Base-by-base conservation (phyloP, 1,140 invertebrate genomes). In the Ruditapes philippinarum region DNA sequence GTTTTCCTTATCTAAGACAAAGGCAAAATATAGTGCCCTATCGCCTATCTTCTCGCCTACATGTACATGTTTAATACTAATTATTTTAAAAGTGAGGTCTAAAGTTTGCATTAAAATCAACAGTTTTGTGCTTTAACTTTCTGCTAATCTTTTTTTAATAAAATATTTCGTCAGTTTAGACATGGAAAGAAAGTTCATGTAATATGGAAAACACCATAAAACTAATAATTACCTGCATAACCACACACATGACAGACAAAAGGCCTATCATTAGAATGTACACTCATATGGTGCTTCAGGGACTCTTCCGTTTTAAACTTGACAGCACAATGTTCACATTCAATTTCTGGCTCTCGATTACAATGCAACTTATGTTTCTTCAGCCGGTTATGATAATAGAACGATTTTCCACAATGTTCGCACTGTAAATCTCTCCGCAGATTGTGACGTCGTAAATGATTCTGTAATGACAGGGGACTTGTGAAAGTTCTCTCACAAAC, bases 191-290 rank as follows among this genome's bases (percentile, higher is more conserved):
- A n/a, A n/a, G n/a, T n/a, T n/a, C n/a, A n/a, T n/a, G n/a, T n/a
- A n/a, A n/a, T n/a, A n/a, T n/a, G n/a, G n/a, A n/a, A n/a, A n/a
- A n/a, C n/a, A n/a, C n/a, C n/a, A n/a, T n/a, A n/a, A n/a, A n/a
- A n/a, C n/a, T n/a, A n/a, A n/a, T n/a, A n/a, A n/a, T n/a, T 33
- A 88, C 85, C 74, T 79, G 85, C 85, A 80, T 78, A 80, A 17
- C 85, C 85, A 68, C 85, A 88, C n/a, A 88, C 62, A 65, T 88
- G 74, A 49, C 85, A 88, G 38, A 88, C 73, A 80, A 45, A 88
- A 0, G 74, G 85, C 51, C 54, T 60, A 9, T 80, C 74, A 51
- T 36, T 76, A 7, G 70, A 62, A 54, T 88, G 85, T 0, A 88
- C 85, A 38, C 31, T 79, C 28, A 60, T 60, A 25, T 88, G 85